Base-by-base conservation (phyloP, 2,113 vertebrate genomes). In the Bufo gargarizans region DNA sequence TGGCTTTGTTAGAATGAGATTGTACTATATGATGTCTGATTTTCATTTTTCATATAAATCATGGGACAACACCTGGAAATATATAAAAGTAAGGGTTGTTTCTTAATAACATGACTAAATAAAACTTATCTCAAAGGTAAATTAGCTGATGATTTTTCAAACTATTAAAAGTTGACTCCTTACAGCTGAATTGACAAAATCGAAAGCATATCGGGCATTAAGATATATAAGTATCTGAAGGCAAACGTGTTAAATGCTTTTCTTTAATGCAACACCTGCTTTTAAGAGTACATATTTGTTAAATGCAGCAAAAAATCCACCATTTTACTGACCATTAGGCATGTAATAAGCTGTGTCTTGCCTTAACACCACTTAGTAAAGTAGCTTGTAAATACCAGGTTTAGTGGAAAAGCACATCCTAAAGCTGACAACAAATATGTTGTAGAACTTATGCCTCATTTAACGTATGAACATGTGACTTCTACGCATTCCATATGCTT, bases 381-480 rank as follows among this genome's bases (percentile, higher is more conserved):
- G 56, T 82, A 76, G 45, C 53, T 72, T 63, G 79, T 82, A 88
- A 45, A 47, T 74, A 59, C 20, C 20, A 49, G 56, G 76, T 74
- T 33, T 88, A 88, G 82, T 76, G 82, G 67, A 82, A 58, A 82
- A 88, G 82, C 67, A 82, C 56, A 76, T 76, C 65, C 82, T 88
- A 82, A 82, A 76, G 33, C 55, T 82, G 69, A 76, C 79, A 88
- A 76, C 53, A 76, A 88, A 86, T 67, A 33, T 69, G 74, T 88
- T 88, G 79, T 76, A 88, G 79, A 88, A 74, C 12, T n/a, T 47
- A 74, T 33, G 86, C 11, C 80, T 84, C 87, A 88, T 88, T 88
- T 83, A 83, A 12, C 80, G 22, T 77, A 63, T 13, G 69, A 12
- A 14, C 72, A 74, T 45, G 67, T 88, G 69, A 82, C 80, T 88